Conservation (phyloP, 2,888 invertebrate species). For the Neria commutata region DNA sequence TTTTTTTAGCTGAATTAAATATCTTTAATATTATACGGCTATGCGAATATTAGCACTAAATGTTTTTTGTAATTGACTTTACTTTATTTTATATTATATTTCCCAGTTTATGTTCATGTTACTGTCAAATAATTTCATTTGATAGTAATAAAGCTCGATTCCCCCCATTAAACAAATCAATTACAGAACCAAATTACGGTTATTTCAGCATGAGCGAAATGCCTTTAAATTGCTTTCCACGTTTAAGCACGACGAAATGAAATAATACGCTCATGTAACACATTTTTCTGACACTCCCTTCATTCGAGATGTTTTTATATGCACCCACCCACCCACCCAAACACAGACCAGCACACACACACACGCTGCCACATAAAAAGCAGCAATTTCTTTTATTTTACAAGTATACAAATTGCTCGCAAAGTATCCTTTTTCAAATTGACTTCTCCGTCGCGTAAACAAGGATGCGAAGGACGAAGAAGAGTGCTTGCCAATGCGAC, state of each 20-base stretch:
- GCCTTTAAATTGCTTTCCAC: not conserved
- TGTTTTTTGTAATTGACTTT: no score
- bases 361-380: not conserved
- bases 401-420: constrained; percentile 27
- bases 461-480: not conserved
- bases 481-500: not conserved
- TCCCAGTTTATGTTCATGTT: no score
- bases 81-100: no score
- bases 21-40: no score
- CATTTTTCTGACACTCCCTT: constrained; percentile 53
- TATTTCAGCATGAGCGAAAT: no score
- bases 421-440: constrained; percentile 45
- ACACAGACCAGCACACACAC: not conserved
- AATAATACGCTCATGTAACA: constrained; percentile 41
- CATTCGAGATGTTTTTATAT: constrained; percentile 6
- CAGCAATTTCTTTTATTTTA: constrained; percentile 8
- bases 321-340: not conserved
- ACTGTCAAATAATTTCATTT: no score
- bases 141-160: no score
- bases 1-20: no score
- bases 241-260: not conserved
- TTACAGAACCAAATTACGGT: no score
- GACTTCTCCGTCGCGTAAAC: constrained; percentile 38
- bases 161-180: no score
- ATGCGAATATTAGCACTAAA: no score